A percentile compares a stretch with the other conserved stretches of the same genome.
phyloP scores from a whole-genome alignment of 2,113 vertebrate species.

The Isichthys henryi region DNA sequence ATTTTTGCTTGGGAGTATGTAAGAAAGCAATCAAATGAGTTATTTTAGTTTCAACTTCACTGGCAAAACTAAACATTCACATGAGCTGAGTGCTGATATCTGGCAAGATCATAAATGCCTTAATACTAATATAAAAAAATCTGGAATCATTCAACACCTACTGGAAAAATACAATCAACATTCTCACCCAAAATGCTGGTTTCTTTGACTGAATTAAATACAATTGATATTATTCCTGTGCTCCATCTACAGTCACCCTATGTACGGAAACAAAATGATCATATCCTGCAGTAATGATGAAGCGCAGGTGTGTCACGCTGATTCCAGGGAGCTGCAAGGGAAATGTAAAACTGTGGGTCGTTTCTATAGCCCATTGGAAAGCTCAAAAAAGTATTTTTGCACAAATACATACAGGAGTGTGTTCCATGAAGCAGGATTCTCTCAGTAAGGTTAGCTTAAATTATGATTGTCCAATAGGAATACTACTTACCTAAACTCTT shows the following conservation, averaged over 20 bases:
- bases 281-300: slow-evolving; percentile 79
- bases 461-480: neutral
- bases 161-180: neutral
- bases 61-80: neutral
- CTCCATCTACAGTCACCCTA: slow-evolving; percentile 68
- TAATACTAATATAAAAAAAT: neutral
- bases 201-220: neutral
- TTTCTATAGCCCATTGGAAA: neutral
- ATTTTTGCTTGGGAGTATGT: neutral
- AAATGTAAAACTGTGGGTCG: slow-evolving; percentile 5
- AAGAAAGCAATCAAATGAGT: neutral
- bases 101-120: neutral
- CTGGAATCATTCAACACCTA: neutral
- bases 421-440: neutral
- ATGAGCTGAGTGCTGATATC: neutral
- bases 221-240: slow-evolving; percentile 17
- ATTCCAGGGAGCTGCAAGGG: slow-evolving; percentile 66
- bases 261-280: slow-evolving; percentile 89
- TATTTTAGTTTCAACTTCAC: neutral
- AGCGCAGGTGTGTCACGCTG: slow-evolving; percentile 73
- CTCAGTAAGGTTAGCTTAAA: neutral
- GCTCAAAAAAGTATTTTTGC: neutral
- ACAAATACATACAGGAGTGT: neutral
- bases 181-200: neutral
- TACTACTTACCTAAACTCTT: neutral